phyloP scores from a whole-genome alignment of 2,797 vertebrate species.

The Enteromius unitaeniatus region DNA sequence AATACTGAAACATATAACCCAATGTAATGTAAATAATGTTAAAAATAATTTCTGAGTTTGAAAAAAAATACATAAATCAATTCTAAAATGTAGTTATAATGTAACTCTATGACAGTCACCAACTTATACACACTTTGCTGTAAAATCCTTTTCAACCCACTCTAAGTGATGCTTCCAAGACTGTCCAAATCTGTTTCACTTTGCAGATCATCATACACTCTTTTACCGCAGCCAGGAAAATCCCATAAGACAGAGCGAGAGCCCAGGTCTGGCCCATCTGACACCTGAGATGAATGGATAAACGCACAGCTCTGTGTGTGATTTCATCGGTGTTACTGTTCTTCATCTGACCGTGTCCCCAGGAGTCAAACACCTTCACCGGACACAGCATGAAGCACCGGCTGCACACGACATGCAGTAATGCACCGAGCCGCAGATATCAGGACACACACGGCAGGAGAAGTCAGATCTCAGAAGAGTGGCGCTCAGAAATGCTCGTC shows the following conservation, averaged over 20 bases:
- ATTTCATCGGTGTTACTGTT: background rate
- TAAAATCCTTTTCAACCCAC: background rate
- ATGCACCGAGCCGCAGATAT: background rate
- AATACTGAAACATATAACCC: background rate
- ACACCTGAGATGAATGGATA: slow-evolving; percentile 13
- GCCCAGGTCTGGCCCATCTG: background rate
- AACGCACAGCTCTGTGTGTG: background rate
- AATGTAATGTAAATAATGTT: too few species aligned
- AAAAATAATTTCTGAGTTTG: too few species aligned
- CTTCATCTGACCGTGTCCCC: slow-evolving; percentile 11
- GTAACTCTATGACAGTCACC: background rate
- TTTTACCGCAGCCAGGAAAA: background rate
- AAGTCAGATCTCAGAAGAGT: slow-evolving; percentile 13
- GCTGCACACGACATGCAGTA: background rate
- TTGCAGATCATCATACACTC: background rate
- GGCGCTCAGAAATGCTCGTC: background rate
- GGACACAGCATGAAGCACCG: background rate
- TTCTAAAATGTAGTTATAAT: too few species aligned
- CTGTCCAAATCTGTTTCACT: background rate
- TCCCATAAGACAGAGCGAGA: background rate
- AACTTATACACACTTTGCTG: background rate
- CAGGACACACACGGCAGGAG: background rate
- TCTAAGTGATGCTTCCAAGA: background rate
- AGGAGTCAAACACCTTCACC: slow-evolving; percentile 11
- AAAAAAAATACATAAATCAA: too few species aligned